These are phyloP conservation scores for Anabacerthia variegaticeps DNA, from an alignment of 2,797 vertebrate species.

Conservation along the genomic window DNA sequence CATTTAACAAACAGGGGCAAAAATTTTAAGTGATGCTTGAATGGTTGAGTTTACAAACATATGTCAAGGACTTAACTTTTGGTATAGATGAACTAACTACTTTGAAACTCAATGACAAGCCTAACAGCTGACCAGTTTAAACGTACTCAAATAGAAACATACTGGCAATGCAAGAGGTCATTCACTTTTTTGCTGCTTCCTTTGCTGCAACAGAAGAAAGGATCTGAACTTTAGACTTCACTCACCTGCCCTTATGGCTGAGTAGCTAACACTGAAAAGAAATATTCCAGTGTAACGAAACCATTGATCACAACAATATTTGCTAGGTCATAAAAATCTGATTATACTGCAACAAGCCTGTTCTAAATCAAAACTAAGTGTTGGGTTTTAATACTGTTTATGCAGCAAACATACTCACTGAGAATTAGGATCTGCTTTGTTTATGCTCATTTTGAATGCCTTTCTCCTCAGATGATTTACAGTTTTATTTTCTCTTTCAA, in stretches of 20 bases:
- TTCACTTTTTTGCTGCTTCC: not conserved
- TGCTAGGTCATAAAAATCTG: not conserved
- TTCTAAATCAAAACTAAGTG: slow-evolving; percentile 4
- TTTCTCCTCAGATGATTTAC: not conserved
- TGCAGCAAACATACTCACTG: not conserved
- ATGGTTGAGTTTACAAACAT: not conserved
- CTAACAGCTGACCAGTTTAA: not conserved
- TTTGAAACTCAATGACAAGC: not conserved
- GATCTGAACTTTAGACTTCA: not conserved
- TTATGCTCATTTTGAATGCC: not conserved
- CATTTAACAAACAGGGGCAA: not conserved
- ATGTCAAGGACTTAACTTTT: not conserved
- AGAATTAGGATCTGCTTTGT: not conserved
- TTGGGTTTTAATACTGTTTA: not conserved
- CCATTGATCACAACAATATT: not conserved
- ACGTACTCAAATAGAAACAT: not conserved
- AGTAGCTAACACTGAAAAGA: not conserved
- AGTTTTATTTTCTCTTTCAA: not conserved
- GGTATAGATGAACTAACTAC: not conserved
- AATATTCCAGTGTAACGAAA: not conserved
- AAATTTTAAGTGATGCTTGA: not conserved
- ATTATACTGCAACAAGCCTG: not conserved
- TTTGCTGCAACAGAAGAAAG: not conserved
- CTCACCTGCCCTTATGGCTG: not conserved
- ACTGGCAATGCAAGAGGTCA: not conserved